Percentiles rank a stretch among this genome's conserved stretches.
These are phyloP conservation scores for Limonius californicus DNA, from an alignment of 1,140 invertebrate species.

Conservation along the genomic window DNA sequence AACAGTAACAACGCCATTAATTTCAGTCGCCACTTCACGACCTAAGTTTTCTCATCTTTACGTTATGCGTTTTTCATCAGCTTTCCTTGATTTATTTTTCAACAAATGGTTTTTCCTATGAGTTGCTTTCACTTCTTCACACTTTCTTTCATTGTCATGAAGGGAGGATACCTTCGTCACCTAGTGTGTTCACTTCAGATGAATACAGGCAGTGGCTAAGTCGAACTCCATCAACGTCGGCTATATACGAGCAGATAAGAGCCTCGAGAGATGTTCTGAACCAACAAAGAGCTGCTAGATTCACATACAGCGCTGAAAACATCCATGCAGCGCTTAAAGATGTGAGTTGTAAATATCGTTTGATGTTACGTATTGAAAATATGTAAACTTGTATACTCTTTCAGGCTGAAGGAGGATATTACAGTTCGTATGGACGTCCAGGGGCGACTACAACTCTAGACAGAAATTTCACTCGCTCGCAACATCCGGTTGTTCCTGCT, in stretches of 20 bases:
- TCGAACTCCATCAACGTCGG: constrained; percentile 85
- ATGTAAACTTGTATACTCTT: neutral
- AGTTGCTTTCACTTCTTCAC: constrained; percentile 14
- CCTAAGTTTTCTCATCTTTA: too few relatives aligned
- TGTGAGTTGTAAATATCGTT: constrained; percentile 51
- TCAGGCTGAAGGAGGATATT: constrained; percentile 60
- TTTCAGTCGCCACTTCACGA: too few relatives aligned
- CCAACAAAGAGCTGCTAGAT: constrained; percentile 65
- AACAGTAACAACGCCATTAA: too few relatives aligned
- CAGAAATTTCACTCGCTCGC: constrained; percentile 49
- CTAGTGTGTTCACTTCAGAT: constrained; percentile 82
- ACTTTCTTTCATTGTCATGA: neutral
- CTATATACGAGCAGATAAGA: constrained; percentile 85
- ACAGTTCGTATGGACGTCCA: constrained; percentile 54
- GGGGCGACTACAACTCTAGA: constrained; percentile 54
- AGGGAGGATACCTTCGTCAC: constrained; percentile 62
- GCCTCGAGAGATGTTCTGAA: constrained; percentile 63
- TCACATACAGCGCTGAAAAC: constrained; percentile 87
- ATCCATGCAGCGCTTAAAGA: constrained; percentile 76
- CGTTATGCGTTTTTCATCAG: neutral
- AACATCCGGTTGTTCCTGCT: constrained; percentile 53
- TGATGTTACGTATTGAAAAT: neutral
- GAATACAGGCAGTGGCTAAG: constrained; percentile 88
- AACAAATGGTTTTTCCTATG: neutral
- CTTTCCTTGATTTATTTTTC: neutral